Evolutionary conservation across 2,797 vertebrate genomes (phyloP).

Genomic region (Momotus momota): DNA sequence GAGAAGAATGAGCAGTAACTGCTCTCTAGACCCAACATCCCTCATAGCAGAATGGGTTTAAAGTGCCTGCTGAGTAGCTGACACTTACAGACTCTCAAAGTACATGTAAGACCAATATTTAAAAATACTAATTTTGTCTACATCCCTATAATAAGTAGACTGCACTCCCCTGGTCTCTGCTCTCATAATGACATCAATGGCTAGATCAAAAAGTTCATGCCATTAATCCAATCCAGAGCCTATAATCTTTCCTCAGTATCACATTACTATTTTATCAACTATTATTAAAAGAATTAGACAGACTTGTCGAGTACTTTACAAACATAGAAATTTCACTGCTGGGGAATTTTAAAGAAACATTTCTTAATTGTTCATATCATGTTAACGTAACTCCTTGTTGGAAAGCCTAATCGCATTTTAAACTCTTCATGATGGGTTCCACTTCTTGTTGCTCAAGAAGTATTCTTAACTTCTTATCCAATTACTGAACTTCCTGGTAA

Average conservation of each 20-base stretch:
- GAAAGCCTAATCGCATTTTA: neutral
- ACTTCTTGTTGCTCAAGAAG: neutral
- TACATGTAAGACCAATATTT: neutral
- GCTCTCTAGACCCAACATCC: neutral
- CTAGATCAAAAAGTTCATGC: neutral
- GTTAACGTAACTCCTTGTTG: neutral
- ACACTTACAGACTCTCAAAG: neutral
- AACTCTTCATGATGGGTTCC: neutral
- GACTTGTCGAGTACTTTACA: neutral
- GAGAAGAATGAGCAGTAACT: neutral
- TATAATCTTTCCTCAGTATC: neutral
- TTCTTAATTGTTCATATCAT: neutral
- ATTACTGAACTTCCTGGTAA: neutral
- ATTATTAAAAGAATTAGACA: neutral
- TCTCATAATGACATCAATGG: neutral
- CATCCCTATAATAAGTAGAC: neutral
- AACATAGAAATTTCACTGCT: neutral
- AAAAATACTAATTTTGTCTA: neutral
- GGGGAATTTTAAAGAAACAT: neutral
- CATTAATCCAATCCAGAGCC: neutral
- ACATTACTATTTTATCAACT: neutral
- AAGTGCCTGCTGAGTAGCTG: neutral
- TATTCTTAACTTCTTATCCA: neutral
- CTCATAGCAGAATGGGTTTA: accelerated
- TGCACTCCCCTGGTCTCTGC: neutral